Conservation (phyloP, 1,140 invertebrate genomes). For the Grapholita molesta region DNA sequence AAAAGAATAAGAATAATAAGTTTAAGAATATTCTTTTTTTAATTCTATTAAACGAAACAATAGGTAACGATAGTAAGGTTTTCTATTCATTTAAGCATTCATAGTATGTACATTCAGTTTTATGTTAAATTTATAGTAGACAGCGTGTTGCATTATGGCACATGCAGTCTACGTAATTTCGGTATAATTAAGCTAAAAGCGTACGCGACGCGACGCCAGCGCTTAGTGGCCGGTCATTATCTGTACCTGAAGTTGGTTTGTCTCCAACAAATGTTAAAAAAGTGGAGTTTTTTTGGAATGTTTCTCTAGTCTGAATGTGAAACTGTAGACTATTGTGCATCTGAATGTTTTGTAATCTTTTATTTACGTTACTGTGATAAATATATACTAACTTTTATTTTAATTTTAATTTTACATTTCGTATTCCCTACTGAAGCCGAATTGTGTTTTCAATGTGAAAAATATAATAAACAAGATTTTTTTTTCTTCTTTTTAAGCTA, state of each 20-base stretch:
- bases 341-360: neutral
- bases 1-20: no score
- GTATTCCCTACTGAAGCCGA: no score
- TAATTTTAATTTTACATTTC: no score
- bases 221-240: slow-evolving; percentile 13
- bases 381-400: no score
- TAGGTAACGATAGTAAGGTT: no score
- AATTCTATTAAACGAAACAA: no score
- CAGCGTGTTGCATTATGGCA: neutral
- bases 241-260: slow-evolving; percentile 2
- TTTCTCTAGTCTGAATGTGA: neutral
- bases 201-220: neutral
- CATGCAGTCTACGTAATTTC: slow-evolving; percentile 5
- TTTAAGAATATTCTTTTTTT: no score
- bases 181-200: slow-evolving; percentile 36
- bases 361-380: no score
- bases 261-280: slow-evolving; percentile 6
- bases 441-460: no score
- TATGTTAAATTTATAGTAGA: neutral
- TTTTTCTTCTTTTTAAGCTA: no score
- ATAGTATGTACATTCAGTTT: neutral
- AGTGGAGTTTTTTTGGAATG: neutral
- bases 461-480: no score
- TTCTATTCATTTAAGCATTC: no score
- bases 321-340: neutral